Evolutionary conservation across 2,113 vertebrate genomes (phyloP).

Genomic region (Stercorarius parasiticus): DNA sequence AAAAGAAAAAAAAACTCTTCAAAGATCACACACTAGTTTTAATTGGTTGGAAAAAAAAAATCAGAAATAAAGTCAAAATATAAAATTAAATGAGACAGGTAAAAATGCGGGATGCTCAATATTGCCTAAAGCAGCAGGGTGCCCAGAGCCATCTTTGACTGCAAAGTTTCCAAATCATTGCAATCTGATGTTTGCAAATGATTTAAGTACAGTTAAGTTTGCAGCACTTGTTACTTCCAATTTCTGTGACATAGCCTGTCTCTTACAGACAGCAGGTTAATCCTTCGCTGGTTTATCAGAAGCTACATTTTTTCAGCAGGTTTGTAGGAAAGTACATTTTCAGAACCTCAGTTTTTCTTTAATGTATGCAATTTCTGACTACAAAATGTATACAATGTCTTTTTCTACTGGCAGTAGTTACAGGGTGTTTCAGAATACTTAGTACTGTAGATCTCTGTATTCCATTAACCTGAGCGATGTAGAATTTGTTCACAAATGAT

Average conservation of each 20-base stretch:
- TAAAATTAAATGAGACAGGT: not conserved
- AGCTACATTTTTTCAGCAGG: not conserved
- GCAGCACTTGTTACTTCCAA: not conserved
- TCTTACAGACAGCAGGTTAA: not conserved
- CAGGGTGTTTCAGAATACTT: not conserved
- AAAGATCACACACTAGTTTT: not conserved
- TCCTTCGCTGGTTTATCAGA: not conserved
- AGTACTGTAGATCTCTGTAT: not conserved
- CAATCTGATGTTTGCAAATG: not conserved
- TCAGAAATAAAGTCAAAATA: not conserved
- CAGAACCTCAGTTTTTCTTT: not conserved
- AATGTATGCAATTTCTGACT: not conserved
- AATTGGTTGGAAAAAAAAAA: not conserved
- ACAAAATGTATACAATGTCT: not conserved
- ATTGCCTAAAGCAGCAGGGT: not conserved
- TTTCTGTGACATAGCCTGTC: not conserved
- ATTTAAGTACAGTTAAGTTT: not conserved
- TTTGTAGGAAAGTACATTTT: not conserved
- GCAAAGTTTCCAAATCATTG: not conserved
- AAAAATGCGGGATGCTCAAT: not conserved
- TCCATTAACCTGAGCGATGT: not conserved
- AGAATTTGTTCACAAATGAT: not conserved
- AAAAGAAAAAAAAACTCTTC: not conserved
- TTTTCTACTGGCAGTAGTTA: not conserved
- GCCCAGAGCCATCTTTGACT: not conserved